Conservation (phyloP, 1,140 invertebrate species). For the Monomorium pharaonis region DNA sequence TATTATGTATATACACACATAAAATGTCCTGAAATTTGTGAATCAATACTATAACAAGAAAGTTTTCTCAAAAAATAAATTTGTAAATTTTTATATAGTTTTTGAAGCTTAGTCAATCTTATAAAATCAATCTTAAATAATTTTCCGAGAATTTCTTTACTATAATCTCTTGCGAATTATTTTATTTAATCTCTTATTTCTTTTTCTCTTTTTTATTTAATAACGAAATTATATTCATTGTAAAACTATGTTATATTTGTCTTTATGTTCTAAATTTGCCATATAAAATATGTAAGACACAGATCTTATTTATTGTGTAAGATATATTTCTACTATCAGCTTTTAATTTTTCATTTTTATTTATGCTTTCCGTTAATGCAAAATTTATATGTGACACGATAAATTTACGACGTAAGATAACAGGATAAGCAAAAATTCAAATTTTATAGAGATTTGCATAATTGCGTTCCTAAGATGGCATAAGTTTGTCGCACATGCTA, state of each 20-base stretch:
- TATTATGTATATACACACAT: neutral
- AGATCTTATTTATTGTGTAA: neutral
- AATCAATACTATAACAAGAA: too few relatives aligned
- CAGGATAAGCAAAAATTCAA: neutral
- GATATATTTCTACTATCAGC: neutral
- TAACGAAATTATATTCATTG: too few relatives aligned
- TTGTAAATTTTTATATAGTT: neutral
- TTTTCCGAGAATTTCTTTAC: too few relatives aligned
- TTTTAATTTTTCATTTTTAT: neutral
- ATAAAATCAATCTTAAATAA: too few relatives aligned
- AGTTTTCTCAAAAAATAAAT: neutral
- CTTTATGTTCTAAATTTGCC: too few relatives aligned
- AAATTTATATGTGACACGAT: neutral
- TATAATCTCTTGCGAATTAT: too few relatives aligned
- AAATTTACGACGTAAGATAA: neutral
- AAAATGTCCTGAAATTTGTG: too few relatives aligned
- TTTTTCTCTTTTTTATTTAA: too few relatives aligned
- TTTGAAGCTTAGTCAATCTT: too few relatives aligned
- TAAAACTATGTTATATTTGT: too few relatives aligned
- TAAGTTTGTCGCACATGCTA: constrained; percentile 18
- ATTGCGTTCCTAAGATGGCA: neutral
- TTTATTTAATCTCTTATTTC: too few relatives aligned
- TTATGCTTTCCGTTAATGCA: neutral
- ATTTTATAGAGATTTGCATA: neutral
- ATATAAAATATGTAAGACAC: too few relatives aligned